A percentile compares a stretch with the other conserved stretches of the same genome.
phyloP scores from a whole-genome alignment of 2,797 vertebrate species.

The Pampus argenteus region DNA sequence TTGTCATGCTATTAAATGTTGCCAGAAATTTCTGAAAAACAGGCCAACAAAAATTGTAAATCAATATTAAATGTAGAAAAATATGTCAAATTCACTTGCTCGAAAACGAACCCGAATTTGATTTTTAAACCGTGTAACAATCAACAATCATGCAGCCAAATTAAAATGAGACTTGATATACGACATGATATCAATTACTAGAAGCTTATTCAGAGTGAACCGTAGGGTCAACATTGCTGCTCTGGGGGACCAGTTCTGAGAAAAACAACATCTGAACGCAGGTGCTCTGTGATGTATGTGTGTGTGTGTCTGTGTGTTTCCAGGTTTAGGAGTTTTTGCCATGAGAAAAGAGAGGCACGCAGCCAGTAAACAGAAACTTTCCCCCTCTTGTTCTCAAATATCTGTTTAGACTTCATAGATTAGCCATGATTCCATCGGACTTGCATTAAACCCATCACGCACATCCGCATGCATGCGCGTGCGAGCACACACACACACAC shows the following conservation, averaged over 20 bases:
- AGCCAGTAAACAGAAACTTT: constrained; percentile 68
- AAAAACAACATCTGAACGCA: constrained; percentile 67
- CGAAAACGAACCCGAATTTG: neutral
- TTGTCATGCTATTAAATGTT: neutral
- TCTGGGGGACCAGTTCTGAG: constrained; percentile 51
- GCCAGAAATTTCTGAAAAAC: neutral
- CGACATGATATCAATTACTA: constrained; percentile 20
- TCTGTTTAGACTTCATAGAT: constrained; percentile 72
- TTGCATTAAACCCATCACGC: constrained; percentile 39
- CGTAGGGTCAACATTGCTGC: constrained; percentile 33
- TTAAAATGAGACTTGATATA: constrained; percentile 18
- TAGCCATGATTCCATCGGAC: constrained; percentile 65
- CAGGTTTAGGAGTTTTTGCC: constrained; percentile 73
- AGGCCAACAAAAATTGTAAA: neutral
- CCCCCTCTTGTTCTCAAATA: constrained; percentile 55
- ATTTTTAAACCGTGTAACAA: constrained; percentile 15
- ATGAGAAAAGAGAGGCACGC: constrained; percentile 62
- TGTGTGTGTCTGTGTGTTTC: constrained; percentile 47
- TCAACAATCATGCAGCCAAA: neutral
- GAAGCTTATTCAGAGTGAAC: constrained; percentile 30
- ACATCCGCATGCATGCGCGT: neutral
- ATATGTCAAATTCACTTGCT: neutral
- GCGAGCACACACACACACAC: neutral
- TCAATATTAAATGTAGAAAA: neutral
- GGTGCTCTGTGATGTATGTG: constrained; percentile 61